These are phyloP conservation scores for Polyommatus iphigenia DNA, from an alignment of 2,888 invertebrate species.

Conservation along the genomic window DNA sequence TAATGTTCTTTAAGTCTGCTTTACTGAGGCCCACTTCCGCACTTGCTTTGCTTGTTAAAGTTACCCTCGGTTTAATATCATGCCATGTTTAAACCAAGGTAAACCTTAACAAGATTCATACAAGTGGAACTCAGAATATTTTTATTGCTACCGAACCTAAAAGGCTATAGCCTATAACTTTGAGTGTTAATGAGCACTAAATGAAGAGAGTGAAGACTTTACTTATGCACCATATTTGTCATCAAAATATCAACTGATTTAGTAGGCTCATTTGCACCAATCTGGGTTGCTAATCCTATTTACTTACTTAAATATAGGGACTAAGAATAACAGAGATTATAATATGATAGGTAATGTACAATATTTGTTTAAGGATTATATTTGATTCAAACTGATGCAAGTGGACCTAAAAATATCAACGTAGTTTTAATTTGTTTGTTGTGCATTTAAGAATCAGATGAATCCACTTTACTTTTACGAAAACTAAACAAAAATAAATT, in stretches of 20 bases:
- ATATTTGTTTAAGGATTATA: neutral
- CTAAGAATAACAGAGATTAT: neutral
- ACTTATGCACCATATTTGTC: too few species aligned
- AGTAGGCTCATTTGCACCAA: too few species aligned
- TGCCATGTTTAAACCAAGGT: neutral
- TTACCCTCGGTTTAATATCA: neutral
- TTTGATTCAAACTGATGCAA: neutral
- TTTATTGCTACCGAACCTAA: neutral
- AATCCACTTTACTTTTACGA: neutral
- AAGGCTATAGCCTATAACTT: neutral
- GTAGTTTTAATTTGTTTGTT: slow-evolving; percentile 5
- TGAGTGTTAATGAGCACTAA: neutral
- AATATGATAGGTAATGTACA: neutral
- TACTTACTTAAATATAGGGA: neutral
- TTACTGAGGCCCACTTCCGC: neutral
- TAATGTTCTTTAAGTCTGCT: neutral
- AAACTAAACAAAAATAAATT: neutral
- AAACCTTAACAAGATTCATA: neutral
- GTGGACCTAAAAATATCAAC: neutral
- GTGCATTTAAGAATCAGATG: neutral
- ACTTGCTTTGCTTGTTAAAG: neutral
- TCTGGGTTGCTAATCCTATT: too few species aligned
- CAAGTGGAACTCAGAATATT: neutral
- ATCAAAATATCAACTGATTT: too few species aligned
- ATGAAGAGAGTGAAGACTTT: neutral